Conservation (phyloP, 2,888 invertebrate genomes). For the Zaprionus lineosus region DNA sequence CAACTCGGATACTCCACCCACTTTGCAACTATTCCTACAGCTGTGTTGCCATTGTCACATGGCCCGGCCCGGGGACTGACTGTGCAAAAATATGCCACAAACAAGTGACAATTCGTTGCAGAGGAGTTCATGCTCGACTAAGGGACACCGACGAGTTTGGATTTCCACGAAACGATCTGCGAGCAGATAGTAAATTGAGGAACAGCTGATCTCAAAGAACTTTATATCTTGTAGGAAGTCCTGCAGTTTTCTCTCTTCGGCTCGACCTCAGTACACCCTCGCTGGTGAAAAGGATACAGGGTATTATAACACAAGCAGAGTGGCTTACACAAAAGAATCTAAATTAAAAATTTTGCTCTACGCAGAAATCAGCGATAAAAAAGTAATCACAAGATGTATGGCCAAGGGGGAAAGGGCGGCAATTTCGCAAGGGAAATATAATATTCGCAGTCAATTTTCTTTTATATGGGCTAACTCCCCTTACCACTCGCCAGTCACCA, state of each 20-base stretch:
- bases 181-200: too few relatives aligned
- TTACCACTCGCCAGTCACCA: too few relatives aligned
- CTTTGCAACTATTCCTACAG: constrained; percentile 4
- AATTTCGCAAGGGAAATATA: constrained; percentile 51
- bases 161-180: neutral
- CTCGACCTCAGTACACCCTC: too few relatives aligned
- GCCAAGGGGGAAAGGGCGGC: neutral
- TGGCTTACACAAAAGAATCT: constrained; percentile 7
- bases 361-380: constrained; percentile 47
- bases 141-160: neutral
- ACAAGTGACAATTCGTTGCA: neutral
- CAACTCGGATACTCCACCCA: constrained; percentile 16
- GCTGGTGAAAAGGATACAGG: too few relatives aligned
- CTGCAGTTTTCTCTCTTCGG: too few relatives aligned
- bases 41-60: constrained; percentile 51
- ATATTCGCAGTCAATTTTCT: constrained; percentile 75
- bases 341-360: constrained; percentile 57
- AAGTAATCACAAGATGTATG: constrained; percentile 18
- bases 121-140: neutral
- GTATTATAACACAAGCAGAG: neutral
- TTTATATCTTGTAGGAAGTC: too few relatives aligned
- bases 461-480: constrained; percentile 58
- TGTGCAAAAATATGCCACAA: constrained; percentile 32
- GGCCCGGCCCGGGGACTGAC: constrained; percentile 8
- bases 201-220: too few relatives aligned